Evolutionary conservation across 1,140 invertebrate species (phyloP), one percentile per base, ranked within the genome.

Genomic region (Thaumatotibia leucotreta): DNA sequence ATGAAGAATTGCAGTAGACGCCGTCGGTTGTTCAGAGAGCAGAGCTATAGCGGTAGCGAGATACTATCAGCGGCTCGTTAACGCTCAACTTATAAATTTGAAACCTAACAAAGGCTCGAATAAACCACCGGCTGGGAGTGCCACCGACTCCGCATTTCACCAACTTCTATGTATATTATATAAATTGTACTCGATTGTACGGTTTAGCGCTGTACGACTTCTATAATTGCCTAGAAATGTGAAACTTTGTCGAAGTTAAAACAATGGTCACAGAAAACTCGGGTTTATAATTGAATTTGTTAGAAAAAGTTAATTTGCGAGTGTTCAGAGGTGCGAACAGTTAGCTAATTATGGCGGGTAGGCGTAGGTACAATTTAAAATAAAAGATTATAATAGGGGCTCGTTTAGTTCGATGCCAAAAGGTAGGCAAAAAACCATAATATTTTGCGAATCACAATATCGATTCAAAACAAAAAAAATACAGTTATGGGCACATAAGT

Each of bases 41-140:
- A 39, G 6, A 20, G 39, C 69, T 72, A 74, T 74, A 67, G 77
- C 50, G 63, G 39, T 63, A 65, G 49, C 33, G 65, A 68, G 79
- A 87, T 84, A 76, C 54, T 77, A 85, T 85, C 80, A 61, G 69
- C 67, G 64, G 61, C 82, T 86, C 82, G 80, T 87, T 87, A 85
- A 73, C 70, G 76, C 68, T 74, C 64, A 76, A 78, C 73, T 86
- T 80, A 80, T 84, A 84, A 77, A 84, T 86, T 85, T 80, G 72
- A 76, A 64, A 79, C 67, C 22, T 63, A 66, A 80, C 82, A 84
- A 86, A 79, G 68, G 74, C 70, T 74, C 64, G 65, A 58, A 24
- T 58, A 14, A 58, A 52, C 52, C 52, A 27, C 23, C 52, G 52
- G 1, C 27, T 45, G 39, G 39, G 39, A 17, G 39, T 45, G 39